Base-by-base conservation (phyloP, 2,113 vertebrate species). In the Oryzias melastigma region DNA sequence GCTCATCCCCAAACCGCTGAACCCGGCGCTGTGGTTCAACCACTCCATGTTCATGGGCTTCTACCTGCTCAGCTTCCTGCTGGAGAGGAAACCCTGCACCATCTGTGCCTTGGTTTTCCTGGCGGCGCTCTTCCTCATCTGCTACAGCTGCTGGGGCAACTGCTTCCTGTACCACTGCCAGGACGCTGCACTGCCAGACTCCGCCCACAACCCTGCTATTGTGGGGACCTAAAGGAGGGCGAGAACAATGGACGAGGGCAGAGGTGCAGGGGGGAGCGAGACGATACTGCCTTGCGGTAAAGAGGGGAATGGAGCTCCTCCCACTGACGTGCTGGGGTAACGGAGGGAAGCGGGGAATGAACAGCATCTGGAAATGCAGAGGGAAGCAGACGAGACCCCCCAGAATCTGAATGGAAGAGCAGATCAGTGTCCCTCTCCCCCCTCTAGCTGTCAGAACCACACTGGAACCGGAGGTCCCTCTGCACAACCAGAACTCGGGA, bases 1-100 rank as follows among this genome's bases (percentile, higher is more conserved):
- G 76, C 95, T 99, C 84, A 99, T 99, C 88, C 97, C 97, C 77
- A 98, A 98, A 81, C 97, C 97, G 54, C 90, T 98, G 86, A 99
- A 99, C 89, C 97, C 97, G 3, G 97, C 97, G 0, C 81, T 99
- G 84, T 99, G 97, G 97, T 99, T 99, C 90, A 99, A 93, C 86
- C 97, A 99, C 92, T 98, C 97, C 50, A 95, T 99, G 96, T 99
- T 99, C 86, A 99, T 99, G 97, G 97, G 96, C 87, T 99, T 99
- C 91, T 99, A 99, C 89, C 91, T 99, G 89, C 95, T 99, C 83
- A 99, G 97, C 92, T 99, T 99, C 88, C 91, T 99, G 78, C 88
- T 99, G 93, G 97, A 99, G 88, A 93, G 97, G 90, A 98, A 98
- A 84, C 97, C 97, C 74, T 99, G 97, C 92, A 99, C 97, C 4